These are phyloP conservation scores for Melieria crassipennis DNA, from an alignment of 2,888 invertebrate species.

Conservation along the genomic window DNA sequence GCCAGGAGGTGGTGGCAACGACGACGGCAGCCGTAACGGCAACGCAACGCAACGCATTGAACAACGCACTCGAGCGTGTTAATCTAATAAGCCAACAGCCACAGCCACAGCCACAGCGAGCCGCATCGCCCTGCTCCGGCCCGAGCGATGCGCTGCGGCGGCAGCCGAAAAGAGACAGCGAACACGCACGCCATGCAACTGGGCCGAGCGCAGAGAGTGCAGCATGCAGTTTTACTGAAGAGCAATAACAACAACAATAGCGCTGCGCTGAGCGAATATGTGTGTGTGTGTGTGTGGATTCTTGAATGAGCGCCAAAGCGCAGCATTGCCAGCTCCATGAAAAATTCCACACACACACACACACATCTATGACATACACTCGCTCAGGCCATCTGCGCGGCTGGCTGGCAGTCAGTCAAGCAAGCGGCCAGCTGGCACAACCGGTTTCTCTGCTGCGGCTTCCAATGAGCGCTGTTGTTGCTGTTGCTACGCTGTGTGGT, in stretches of 20 bases:
- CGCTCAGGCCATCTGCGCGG: too few species aligned
- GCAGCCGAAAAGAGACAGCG: conserved; percentile 23
- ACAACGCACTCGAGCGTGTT: conserved; percentile 57
- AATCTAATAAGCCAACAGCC: conserved; percentile 16
- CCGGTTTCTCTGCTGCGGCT: not conserved
- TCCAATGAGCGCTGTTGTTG: not conserved
- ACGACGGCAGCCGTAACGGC: conserved; percentile 56
- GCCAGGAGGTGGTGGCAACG: conserved; percentile 51
- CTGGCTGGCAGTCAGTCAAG: too few species aligned
- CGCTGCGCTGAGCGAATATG: conserved; percentile 26
- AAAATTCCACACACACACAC: not conserved
- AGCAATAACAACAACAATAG: not conserved
- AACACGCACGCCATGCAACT: not conserved
- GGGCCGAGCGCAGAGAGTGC: conserved; percentile 4
- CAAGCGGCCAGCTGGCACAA: not conserved
- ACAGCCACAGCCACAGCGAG: too few species aligned
- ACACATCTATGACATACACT: not conserved
- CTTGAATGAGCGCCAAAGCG: conserved; percentile 19
- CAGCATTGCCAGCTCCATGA: conserved; percentile 38
- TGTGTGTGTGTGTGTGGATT: conserved; percentile 31
- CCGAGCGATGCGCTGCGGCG: not conserved
- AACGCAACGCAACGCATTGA: conserved; percentile 52
- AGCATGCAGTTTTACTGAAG: not conserved
- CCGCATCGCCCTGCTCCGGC: too few species aligned
- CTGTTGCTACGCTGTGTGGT: too few species aligned